Percentiles rank a stretch among this genome's conserved stretches.
phyloP scores from a whole-genome alignment of 2,113 vertebrate species.

The Vombatus ursinus region DNA sequence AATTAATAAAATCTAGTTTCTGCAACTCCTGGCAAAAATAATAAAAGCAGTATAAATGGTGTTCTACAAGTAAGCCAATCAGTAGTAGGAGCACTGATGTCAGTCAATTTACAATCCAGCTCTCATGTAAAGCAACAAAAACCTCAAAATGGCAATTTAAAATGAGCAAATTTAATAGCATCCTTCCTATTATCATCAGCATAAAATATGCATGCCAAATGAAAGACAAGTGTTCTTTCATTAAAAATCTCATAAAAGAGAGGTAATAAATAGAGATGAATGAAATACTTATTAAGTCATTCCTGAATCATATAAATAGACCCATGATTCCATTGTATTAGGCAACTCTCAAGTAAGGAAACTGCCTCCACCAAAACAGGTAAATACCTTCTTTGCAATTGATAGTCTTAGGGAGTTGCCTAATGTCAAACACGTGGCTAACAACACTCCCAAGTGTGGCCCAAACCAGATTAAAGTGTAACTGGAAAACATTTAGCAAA shows the following conservation, averaged over 20 bases:
- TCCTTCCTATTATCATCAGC: constrained; percentile 31
- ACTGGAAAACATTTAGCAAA: not conserved
- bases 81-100: not conserved
- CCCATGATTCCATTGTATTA: not conserved
- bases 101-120: not conserved
- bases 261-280: not conserved
- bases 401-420: not conserved
- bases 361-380: not conserved
- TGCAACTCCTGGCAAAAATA: not conserved
- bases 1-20: not conserved
- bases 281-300: not conserved
- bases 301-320: constrained; percentile 6
- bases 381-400: not conserved
- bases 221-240: constrained; percentile 27
- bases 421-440: not conserved
- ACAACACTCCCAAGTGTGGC: not conserved
- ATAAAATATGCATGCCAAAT: constrained; percentile 26
- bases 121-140: constrained; percentile 18
- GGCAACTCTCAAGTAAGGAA: not conserved
- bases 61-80: not conserved
- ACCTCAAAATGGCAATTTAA: constrained; percentile 22
- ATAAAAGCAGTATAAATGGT: not conserved
- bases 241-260: not conserved
- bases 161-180: not conserved
- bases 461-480: not conserved